phyloP scores from a whole-genome alignment of 1,140 invertebrate species.

The Asobara japonica region DNA sequence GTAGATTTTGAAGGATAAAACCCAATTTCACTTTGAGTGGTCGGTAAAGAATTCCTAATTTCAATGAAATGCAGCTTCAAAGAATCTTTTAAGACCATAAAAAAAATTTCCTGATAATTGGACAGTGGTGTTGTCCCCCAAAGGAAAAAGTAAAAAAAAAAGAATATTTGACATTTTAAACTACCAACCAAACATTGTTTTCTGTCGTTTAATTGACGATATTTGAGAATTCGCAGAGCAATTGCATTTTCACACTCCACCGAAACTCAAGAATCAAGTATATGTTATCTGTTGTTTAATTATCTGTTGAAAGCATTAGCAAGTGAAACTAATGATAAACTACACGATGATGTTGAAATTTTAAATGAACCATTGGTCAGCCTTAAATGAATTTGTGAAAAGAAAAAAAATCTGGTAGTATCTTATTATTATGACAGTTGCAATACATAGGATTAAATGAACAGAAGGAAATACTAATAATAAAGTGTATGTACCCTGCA shows the following conservation, averaged over 20 bases:
- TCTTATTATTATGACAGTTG: constrained; percentile 37
- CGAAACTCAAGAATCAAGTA: neutral
- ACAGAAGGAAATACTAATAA: constrained; percentile 35
- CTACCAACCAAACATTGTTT: neutral
- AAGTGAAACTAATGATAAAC: constrained; percentile 22
- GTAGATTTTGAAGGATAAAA: too few species aligned
- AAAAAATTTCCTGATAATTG: neutral
- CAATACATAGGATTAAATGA: constrained; percentile 38
- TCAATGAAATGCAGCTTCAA: too few species aligned
- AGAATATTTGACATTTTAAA: neutral
- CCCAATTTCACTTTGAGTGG: too few species aligned
- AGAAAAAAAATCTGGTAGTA: constrained; percentile 30
- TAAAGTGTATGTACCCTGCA: constrained; percentile 39
- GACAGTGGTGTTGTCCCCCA: neutral
- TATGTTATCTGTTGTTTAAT: constrained; percentile 8
- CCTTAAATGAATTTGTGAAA: constrained; percentile 25
- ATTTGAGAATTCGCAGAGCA: neutral
- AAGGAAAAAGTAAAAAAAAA: neutral
- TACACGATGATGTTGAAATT: constrained; percentile 28
- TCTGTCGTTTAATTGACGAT: neutral
- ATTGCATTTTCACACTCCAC: neutral
- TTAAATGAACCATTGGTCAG: constrained; percentile 35
- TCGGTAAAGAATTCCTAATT: too few species aligned
- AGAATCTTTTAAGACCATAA: too few species aligned
- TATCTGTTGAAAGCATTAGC: constrained; percentile 5